Base-by-base conservation (phyloP, 2,113 vertebrate species). In the Panthera tigris region DNA sequence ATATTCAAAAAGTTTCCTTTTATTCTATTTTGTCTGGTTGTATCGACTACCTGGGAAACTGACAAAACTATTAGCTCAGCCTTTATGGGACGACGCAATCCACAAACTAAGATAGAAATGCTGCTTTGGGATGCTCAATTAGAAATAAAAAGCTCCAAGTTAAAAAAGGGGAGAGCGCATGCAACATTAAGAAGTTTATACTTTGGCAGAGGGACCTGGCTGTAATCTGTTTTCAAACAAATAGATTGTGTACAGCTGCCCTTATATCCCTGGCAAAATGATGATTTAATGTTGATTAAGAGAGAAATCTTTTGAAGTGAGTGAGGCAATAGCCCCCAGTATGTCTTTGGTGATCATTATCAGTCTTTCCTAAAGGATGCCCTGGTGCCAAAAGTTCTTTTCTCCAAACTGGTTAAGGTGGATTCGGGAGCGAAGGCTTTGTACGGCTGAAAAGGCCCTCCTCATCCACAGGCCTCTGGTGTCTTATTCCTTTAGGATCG, bases 231-330 rank as follows among this genome's bases (percentile, higher is more conserved):
- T 99, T 99, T 98, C 98, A 99, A 99, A 99, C 98, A 99, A 99
- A 99, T 98, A 99, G 98, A 99, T 99, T 99, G 99, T 99, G 98
- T 99, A 99, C 99, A 99, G 99, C 99, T 99, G 99, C 98, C 99
- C 91, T 97, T 97, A 95, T 97, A 99, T 98, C 97, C 97, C 97
- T 98, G 98, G 97, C 98, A 98, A 98, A 99, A 99, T 98, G 98
- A 99, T 99, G 99, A 99, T 99, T 99, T 99, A 99, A 99, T 99
- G 99, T 98, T 98, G 98, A 99, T 98, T 99, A 98, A 98, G 98
- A 98, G 98, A 98, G 99, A 99, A 98, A 97, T 98, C 97, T 99
- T 99, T 99, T 99, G 99, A 99, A 98, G 99, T 98, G 97, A 98
- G 97, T 0, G 76, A 97, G 98, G 98, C 98, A 98, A 98, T 98